Evolutionary conservation across 2,888 invertebrate genomes (phyloP).

Genomic region (Conistra vaccinii): DNA sequence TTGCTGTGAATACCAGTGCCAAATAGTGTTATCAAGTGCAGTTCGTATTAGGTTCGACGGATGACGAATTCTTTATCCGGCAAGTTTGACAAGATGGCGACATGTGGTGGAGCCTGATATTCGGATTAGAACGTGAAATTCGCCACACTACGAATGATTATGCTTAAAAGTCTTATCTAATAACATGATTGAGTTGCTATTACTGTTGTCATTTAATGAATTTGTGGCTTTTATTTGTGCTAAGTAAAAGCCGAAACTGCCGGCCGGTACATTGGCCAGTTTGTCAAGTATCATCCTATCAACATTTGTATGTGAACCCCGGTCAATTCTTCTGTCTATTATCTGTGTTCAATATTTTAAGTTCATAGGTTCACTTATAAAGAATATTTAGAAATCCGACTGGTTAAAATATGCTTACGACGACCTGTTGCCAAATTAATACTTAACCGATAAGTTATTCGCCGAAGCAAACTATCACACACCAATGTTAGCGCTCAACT

Average conservation of each 20-base stretch:
- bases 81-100: slow-evolving; percentile 90
- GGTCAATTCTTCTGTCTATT: neutral
- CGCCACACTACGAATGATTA: slow-evolving; percentile 11
- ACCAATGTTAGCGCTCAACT: neutral
- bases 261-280: slow-evolving; percentile 66
- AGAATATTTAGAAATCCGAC: neutral
- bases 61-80: slow-evolving; percentile 86
- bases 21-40: slow-evolving; percentile 73
- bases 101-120: slow-evolving; percentile 85
- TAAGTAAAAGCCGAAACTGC: slow-evolving; percentile 34
- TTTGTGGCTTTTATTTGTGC: slow-evolving; percentile 1
- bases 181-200: slow-evolving; percentile 3
- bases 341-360: neutral
- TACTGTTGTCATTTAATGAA: neutral
- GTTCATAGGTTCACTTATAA: neutral
- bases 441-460: neutral
- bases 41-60: slow-evolving; percentile 70
- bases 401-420: neutral
- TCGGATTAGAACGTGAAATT: slow-evolving; percentile 74
- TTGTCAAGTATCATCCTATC: slow-evolving; percentile 18
- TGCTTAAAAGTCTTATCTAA: neutral
- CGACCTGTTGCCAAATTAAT: neutral
- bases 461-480: no score
- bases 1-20: slow-evolving; percentile 71
- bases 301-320: slow-evolving; percentile 4